phyloP scores from a whole-genome alignment of 1,140 invertebrate species.

The Gonioctena quinquepunctata region DNA sequence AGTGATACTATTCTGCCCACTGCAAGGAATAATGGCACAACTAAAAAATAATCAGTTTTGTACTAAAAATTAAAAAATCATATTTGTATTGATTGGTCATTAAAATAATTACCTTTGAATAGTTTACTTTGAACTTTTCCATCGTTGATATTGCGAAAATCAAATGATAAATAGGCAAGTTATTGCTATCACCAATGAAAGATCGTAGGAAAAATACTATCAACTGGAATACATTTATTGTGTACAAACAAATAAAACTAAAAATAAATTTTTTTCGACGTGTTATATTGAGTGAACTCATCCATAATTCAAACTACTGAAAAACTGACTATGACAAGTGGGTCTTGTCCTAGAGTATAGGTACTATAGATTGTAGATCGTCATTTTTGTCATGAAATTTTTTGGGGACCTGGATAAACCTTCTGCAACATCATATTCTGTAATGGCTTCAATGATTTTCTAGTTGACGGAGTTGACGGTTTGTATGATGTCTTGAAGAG shows the following conservation, averaged over 20 bases:
- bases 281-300: not conserved
- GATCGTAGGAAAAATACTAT: not conserved
- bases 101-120: not conserved
- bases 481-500: slow-evolving; percentile 19
- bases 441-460: not conserved
- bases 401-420: not conserved
- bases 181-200: no score
- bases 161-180: not conserved
- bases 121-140: not conserved
- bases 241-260: not conserved
- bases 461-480: not conserved
- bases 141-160: not conserved
- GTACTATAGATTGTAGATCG: slow-evolving; percentile 6
- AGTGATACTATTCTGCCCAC: not conserved
- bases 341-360: not conserved
- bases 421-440: not conserved
- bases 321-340: slow-evolving; percentile 1
- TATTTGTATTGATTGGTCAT: not conserved
- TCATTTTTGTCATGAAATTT: slow-evolving; percentile 13
- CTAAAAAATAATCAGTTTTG: not conserved
- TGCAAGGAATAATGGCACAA: not conserved
- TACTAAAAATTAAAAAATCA: not conserved
- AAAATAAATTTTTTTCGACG: not conserved
- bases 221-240: not conserved
- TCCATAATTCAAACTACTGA: slow-evolving; percentile 10